Percentiles rank a stretch among this genome's conserved stretches.
Evolutionary conservation across 2,888 invertebrate genomes (phyloP).

Genomic region (Eristalinus sepulchralis): DNA sequence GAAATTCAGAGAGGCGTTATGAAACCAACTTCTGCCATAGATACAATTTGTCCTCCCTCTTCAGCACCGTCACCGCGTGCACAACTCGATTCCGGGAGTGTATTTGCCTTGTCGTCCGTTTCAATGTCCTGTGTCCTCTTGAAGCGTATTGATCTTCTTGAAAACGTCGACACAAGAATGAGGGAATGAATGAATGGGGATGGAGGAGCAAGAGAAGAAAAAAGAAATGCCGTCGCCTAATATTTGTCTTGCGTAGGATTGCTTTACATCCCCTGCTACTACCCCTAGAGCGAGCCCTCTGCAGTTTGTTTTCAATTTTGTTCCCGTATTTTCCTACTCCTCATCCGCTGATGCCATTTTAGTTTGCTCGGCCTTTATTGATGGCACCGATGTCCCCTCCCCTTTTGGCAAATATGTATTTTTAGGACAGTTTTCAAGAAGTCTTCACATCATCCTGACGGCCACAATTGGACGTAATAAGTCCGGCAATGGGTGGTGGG

Average conservation of each 20-base stretch:
- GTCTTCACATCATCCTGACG: conserved; percentile 32
- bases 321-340: neutral
- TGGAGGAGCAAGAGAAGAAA: neutral
- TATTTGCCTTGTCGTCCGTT: conserved; percentile 39
- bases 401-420: conserved; percentile 24
- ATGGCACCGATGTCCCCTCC: neutral
- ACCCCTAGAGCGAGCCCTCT: neutral
- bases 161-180: conserved; percentile 1
- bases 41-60: conserved; percentile 14
- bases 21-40: neutral
- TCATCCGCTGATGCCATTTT: neutral
- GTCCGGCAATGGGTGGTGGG: neutral
- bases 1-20: neutral
- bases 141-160: conserved; percentile 36
- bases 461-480: conserved; percentile 37
- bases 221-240: conserved; percentile 11
- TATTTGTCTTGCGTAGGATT: conserved; percentile 56
- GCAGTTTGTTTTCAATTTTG: neutral
- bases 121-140: conserved; percentile 28
- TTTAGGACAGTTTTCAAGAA: conserved; percentile 24
- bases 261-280: conserved; percentile 34
- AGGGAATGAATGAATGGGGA: neutral
- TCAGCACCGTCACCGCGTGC: neutral
- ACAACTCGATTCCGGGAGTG: conserved; percentile 21
- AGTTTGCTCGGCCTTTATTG: neutral